phyloP scores from a whole-genome alignment of 1,140 invertebrate genomes.

The Ceratina australensis region DNA sequence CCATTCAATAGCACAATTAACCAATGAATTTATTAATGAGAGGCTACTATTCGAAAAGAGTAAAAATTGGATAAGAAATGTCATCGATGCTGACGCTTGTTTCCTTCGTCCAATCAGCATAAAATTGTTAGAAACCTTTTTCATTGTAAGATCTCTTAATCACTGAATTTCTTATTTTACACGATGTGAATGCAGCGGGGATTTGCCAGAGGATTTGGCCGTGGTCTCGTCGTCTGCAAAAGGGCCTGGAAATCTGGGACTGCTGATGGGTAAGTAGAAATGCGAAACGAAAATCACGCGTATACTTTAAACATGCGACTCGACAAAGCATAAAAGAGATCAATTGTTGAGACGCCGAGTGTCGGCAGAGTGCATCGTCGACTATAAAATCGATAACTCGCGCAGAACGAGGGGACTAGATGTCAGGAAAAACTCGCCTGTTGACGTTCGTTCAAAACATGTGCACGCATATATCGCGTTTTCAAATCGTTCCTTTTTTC shows the following conservation, averaged over 20 bases:
- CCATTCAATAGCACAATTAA: too few relatives aligned
- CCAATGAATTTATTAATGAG: too few relatives aligned
- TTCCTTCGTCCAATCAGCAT: too few relatives aligned
- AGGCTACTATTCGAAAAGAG: too few relatives aligned
- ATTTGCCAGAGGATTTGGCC: conserved; percentile 82
- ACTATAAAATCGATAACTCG: conserved; percentile 31
- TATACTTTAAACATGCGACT: background rate
- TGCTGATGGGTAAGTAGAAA: conserved; percentile 77
- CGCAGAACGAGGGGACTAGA: too few relatives aligned
- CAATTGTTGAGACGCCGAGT: background rate
- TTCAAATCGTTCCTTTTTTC: too few relatives aligned
- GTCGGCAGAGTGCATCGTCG: conserved; percentile 4
- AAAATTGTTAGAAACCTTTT: too few relatives aligned
- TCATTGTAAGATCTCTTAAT: background rate
- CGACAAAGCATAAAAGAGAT: background rate
- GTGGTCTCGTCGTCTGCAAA: conserved; percentile 74
- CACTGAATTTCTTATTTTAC: conserved; percentile 24
- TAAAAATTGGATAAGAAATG: too few relatives aligned
- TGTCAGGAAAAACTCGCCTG: background rate
- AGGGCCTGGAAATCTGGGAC: conserved; percentile 74
- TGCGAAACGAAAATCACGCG: background rate
- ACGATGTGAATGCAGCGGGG: conserved; percentile 79
- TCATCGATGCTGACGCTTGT: too few relatives aligned
- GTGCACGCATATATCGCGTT: too few relatives aligned
- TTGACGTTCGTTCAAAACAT: background rate